A percentile compares a stretch with the other conserved stretches of the same genome.
These are phyloP conservation scores for Athripsodes cinereus DNA, from an alignment of 2,888 invertebrate species.

Conservation along the genomic window DNA sequence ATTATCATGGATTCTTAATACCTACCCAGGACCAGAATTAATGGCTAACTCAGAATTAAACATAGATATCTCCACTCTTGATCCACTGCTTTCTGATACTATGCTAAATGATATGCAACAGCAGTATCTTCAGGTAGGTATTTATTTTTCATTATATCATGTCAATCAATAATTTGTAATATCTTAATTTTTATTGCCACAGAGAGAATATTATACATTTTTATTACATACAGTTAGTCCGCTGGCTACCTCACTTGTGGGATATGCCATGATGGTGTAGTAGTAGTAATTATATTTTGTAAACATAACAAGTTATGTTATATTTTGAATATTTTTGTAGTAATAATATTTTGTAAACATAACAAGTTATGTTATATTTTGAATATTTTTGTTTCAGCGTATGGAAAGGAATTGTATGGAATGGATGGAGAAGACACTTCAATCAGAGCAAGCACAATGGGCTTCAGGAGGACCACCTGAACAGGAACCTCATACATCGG, in stretches of 20 bases:
- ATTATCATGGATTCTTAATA: conserved; percentile 87
- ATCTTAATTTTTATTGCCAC: not conserved
- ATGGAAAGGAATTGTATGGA: conserved; percentile 88
- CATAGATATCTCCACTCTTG: conserved; percentile 62
- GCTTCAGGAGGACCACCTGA: conserved; percentile 73
- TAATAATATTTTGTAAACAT: too few relatives aligned
- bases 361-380: too few relatives aligned
- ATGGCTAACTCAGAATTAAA: conserved; percentile 84
- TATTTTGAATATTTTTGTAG: too few relatives aligned
- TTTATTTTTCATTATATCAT: not conserved
- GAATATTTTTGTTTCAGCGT: conserved; percentile 46
- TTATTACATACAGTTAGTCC: too few relatives aligned
- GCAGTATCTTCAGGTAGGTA: conserved; percentile 64
- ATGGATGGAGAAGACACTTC: conserved; percentile 93
- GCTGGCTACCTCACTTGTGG: too few relatives aligned
- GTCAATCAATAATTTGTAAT: not conserved
- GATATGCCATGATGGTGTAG: too few relatives aligned
- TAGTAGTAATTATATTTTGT: not conserved
- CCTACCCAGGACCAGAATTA: conserved; percentile 82
- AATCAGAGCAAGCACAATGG: conserved; percentile 92
- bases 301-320: too few relatives aligned
- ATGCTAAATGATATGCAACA: conserved; percentile 73
- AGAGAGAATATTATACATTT: too few relatives aligned
- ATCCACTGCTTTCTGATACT: conserved; percentile 70
- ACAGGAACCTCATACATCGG: conserved; percentile 69